Evolutionary conservation across 2,888 invertebrate genomes (phyloP), one percentile per base, ranked within the genome.

Genomic region (Hirtodrosophila confusa): DNA sequence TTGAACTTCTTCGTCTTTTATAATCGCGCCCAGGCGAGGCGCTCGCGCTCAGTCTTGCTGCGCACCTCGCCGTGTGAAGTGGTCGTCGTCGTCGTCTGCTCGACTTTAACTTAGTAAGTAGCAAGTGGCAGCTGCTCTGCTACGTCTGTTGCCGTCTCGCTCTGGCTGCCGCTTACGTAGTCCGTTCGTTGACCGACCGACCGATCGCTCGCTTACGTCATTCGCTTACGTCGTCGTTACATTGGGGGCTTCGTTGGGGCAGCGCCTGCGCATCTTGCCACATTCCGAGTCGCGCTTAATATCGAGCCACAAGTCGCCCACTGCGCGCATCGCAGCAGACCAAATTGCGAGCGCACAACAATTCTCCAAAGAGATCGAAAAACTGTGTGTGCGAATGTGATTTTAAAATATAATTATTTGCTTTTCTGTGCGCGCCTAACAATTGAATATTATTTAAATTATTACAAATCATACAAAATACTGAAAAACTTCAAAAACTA

Each of bases 1-100:
- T 60, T 40, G 57, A 50, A 48, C 49, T 47, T 62, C 65, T 62
- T 55, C 64, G 56, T 69, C 76, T 73, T 83, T 76, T 79, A 80
- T 74, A 78, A 60, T 75, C 71, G 69, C 68, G 37, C 69, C 49
- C 55, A 47, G 50, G 54, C 31, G 71, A 57, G 69, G 70, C 69
- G 80, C 76, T 73, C 80, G 86, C 85, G 78, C 84, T 91, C 88
- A 92, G 92, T 92, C 91, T 90, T 91, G 86, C 88, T 90, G 88
- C 88, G 89, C 90, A 91, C 91, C 91, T 92, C 90, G 91, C 89
- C 80, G 91, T 90, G 90, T 89, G 86, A 89, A 89, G 85, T 89
- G 61, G 74, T 86, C 77, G 79, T 69, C 74, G 75, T 72, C 45
- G 57, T 55, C 45, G 56, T 61, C 61, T 68, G 69, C 54, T 69